Conservation (phyloP, 1,140 invertebrate genomes). For the Rhyacophila brunnea region DNA sequence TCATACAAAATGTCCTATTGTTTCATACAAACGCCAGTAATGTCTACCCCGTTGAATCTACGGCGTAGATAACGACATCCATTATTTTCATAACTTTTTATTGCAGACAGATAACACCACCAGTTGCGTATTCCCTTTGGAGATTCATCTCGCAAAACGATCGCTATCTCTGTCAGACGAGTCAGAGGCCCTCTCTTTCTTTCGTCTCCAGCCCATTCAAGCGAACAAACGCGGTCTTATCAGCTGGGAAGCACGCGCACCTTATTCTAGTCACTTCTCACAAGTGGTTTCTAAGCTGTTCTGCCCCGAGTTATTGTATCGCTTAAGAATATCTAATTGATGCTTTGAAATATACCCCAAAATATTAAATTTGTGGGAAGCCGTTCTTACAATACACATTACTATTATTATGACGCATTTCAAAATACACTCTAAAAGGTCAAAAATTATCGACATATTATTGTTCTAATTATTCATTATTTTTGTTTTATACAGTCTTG, state of each 20-base stretch:
- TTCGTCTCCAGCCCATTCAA: slow-evolving; percentile 12
- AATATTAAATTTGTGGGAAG: no score
- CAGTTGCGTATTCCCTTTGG: slow-evolving; percentile 2
- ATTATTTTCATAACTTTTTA: no score
- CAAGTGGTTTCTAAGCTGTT: background rate
- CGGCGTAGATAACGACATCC: no score
- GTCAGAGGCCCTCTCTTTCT: background rate
- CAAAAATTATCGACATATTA: no score
- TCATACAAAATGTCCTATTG: no score
- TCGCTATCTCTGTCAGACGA: slow-evolving; percentile 1
- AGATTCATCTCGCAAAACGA: background rate
- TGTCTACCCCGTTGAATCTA: no score
- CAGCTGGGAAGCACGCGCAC: slow-evolving; percentile 14
- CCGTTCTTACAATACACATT: no score
- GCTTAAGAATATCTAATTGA: background rate
- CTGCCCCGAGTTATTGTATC: background rate
- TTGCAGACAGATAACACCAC: background rate
- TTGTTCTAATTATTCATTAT: no score
- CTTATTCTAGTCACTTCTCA: slow-evolving; percentile 7
- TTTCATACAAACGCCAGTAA: no score
- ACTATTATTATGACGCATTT: no score
- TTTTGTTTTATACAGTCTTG: no score
- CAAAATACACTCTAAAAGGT: no score
- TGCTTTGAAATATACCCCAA: slow-evolving; percentile 1
- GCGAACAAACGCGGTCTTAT: slow-evolving; percentile 21